phyloP scores from a whole-genome alignment of 92 coral and sea anemone genomes.

The Meandrina meandrites region DNA sequence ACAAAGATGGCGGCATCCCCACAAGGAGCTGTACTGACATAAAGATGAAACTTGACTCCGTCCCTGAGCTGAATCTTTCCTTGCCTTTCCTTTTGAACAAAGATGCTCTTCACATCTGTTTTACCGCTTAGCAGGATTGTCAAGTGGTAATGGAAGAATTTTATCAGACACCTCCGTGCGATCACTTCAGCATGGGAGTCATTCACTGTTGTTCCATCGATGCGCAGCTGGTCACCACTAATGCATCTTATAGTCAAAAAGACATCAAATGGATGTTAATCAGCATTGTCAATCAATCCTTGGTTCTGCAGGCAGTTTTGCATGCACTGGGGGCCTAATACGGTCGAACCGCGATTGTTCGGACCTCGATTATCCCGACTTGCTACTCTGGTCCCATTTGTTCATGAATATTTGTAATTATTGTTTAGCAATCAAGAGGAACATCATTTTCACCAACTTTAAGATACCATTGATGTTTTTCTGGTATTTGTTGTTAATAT shows the following conservation, averaged over 20 bases:
- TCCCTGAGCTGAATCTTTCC: constrained; percentile 72
- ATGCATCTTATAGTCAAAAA: constrained; percentile 60
- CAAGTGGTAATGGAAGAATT: constrained; percentile 69
- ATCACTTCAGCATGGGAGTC: constrained; percentile 93
- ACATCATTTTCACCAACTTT: too few relatives aligned
- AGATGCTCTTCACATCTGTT: constrained; percentile 68
- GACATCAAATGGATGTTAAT: neutral
- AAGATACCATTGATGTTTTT: too few relatives aligned
- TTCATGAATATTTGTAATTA: too few relatives aligned
- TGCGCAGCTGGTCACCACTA: constrained; percentile 80
- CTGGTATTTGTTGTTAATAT: too few relatives aligned
- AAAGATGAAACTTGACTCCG: constrained; percentile 71
- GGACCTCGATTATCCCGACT: too few relatives aligned
- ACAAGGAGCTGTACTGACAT: constrained; percentile 92
- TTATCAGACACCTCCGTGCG: constrained; percentile 82
- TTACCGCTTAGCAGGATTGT: constrained; percentile 51
- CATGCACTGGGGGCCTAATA: too few relatives aligned
- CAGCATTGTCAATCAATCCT: too few relatives aligned
- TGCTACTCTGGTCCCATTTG: too few relatives aligned
- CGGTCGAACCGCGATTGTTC: too few relatives aligned
- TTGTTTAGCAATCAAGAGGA: too few relatives aligned
- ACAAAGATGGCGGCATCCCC: constrained; percentile 94
- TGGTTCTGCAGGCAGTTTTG: too few relatives aligned
- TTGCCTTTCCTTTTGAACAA: constrained; percentile 58
- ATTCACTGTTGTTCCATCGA: constrained; percentile 80